phyloP scores from a whole-genome alignment of 1,140 invertebrate genomes.

The Globodera ellingtonae region DNA sequence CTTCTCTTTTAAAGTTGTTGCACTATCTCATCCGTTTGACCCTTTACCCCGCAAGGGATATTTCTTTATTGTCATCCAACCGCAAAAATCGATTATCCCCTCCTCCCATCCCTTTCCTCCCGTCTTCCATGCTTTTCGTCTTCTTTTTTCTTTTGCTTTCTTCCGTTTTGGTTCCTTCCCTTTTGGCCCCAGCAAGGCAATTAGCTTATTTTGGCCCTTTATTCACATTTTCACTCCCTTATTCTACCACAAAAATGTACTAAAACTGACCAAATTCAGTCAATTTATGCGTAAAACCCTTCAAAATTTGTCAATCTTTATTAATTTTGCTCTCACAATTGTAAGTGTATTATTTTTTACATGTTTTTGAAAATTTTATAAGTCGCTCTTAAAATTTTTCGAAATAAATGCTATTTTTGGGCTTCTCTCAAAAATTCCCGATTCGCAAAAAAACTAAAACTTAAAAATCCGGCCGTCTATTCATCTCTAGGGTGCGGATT shows the following conservation, averaged over 20 bases:
- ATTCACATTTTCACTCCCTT: not conserved
- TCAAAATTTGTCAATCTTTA: no score
- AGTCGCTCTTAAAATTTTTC: no score
- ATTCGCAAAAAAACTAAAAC: no score
- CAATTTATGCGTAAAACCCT: no score
- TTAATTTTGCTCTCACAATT: no score
- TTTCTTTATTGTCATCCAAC: not conserved
- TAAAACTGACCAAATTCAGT: no score
- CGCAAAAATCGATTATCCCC: constrained; percentile 19
- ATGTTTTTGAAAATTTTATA: no score
- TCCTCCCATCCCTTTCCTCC: not conserved
- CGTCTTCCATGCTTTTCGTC: not conserved
- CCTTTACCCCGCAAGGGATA: not conserved
- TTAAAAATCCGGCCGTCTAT: no score
- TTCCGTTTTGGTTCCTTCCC: not conserved
- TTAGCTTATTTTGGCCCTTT: constrained; percentile 2
- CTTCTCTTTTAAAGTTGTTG: not conserved
- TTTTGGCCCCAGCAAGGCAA: not conserved
- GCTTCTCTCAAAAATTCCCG: no score
- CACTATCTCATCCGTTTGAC: not conserved
- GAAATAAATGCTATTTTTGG: no score
- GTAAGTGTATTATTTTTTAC: no score
- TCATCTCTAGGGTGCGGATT: no score
- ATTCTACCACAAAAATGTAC: not conserved
- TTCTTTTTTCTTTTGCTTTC: not conserved